Conservation (phyloP, 2,113 vertebrate genomes). For the Platycercus adscitus region DNA sequence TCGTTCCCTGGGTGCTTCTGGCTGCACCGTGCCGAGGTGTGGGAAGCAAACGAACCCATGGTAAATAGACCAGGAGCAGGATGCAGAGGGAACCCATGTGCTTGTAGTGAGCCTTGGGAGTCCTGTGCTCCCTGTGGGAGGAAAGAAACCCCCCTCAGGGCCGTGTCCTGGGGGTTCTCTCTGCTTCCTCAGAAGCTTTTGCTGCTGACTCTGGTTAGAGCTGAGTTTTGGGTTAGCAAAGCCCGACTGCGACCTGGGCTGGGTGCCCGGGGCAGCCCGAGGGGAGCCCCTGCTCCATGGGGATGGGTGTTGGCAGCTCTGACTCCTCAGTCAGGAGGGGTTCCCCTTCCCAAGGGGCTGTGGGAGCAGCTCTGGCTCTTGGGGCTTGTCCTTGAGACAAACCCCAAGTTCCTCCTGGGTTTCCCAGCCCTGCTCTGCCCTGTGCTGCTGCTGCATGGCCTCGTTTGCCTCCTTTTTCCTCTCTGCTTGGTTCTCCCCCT, state of each 20-base stretch:
- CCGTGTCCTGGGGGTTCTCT: neutral
- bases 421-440: neutral
- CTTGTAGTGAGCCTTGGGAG: neutral
- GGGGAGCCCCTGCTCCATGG: rapidly evolving
- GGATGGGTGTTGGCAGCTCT: rapidly evolving
- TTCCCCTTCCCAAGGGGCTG: rapidly evolving
- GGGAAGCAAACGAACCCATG: rapidly evolving
- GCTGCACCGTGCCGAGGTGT: neutral
- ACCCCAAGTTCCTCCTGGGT: neutral
- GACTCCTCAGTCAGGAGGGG: rapidly evolving
- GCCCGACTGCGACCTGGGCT: too few species aligned
- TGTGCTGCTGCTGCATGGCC: neutral
- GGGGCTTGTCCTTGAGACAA: neutral
- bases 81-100: rapidly evolving
- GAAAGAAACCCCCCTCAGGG: neutral
- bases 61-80: too few species aligned
- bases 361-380: neutral
- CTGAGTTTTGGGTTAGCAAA: neutral
- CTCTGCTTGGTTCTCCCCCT: neutral
- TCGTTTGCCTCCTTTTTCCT: neutral
- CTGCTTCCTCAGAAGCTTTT: neutral
- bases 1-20: neutral
- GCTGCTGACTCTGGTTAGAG: neutral
- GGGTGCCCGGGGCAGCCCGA: rapidly evolving
- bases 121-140: neutral